These are phyloP conservation scores for Cacatua alba DNA, from an alignment of 2,113 vertebrate species.

Conservation along the genomic window DNA sequence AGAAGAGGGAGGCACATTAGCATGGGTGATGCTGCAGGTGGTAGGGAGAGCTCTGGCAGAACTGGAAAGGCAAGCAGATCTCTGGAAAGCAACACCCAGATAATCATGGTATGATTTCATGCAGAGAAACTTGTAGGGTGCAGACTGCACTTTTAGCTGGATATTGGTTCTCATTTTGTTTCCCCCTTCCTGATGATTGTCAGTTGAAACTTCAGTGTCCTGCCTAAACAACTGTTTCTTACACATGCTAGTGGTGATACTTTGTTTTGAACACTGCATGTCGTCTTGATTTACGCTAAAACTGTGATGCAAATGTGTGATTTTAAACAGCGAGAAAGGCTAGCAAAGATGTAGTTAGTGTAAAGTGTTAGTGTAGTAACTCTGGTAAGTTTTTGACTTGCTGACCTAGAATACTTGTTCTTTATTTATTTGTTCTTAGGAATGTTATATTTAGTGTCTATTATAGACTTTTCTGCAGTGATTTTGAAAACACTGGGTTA, in stretches of 20 bases:
- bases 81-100: not conserved
- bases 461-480: not conserved
- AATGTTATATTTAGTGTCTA: not conserved
- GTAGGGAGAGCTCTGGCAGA: not conserved
- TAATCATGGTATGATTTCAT: not conserved
- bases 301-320: not conserved
- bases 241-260: not conserved
- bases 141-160: not conserved
- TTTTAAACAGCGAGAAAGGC: not conserved
- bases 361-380: not conserved
- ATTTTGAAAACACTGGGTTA: not conserved
- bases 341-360: not conserved
- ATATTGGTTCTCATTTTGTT: not conserved
- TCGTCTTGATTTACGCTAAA: not conserved
- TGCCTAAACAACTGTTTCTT: not conserved
- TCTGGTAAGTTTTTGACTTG: not conserved
- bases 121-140: not conserved
- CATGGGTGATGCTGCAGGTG: not conserved
- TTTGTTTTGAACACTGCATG: not conserved
- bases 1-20: not conserved
- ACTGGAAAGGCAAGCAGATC: not conserved
- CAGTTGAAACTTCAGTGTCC: not conserved
- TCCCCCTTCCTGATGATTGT: too few relatives aligned
- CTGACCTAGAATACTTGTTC: not conserved
- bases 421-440: not conserved